Percentiles rank a stretch among this genome's conserved stretches.
phyloP scores from a whole-genome alignment of 1,140 invertebrate genomes.

The Nylanderia fulva region DNA sequence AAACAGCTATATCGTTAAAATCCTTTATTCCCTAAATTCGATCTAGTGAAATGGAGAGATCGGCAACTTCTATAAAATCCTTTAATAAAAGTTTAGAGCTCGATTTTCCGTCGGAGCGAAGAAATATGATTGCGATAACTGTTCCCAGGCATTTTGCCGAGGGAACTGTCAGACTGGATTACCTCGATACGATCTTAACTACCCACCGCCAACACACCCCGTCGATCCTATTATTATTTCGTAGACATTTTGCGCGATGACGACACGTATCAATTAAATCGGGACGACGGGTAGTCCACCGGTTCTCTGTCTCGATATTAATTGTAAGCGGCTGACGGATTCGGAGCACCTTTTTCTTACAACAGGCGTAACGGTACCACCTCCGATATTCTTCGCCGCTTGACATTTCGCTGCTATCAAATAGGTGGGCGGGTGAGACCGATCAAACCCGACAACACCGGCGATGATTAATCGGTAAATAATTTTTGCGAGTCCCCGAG shows the following conservation, averaged over 20 bases:
- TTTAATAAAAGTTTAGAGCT: neutral
- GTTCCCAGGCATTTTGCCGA: slow-evolving; percentile 17
- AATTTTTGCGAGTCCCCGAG: slow-evolving; percentile 7
- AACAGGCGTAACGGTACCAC: slow-evolving; percentile 29
- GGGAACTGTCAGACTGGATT: slow-evolving; percentile 50
- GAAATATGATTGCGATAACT: slow-evolving; percentile 45
- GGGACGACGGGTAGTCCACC: slow-evolving; percentile 32
- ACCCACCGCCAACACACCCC: neutral
- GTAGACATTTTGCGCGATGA: slow-evolving; percentile 40
- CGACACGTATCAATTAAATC: slow-evolving; percentile 62
- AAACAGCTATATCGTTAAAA: too few relatives aligned
- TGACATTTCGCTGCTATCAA: slow-evolving; percentile 25
- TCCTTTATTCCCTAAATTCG: neutral
- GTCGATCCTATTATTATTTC: slow-evolving; percentile 59
- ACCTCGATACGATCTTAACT: slow-evolving; percentile 60
- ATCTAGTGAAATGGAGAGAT: neutral
- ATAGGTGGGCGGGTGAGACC: slow-evolving; percentile 19
- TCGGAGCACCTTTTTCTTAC: slow-evolving; percentile 6
- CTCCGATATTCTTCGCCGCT: slow-evolving; percentile 9
- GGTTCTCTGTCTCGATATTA: neutral
- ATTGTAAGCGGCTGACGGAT: slow-evolving; percentile 23
- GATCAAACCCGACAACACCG: neutral
- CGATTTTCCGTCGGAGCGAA: neutral
- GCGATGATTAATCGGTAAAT: slow-evolving; percentile 46
- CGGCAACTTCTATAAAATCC: neutral